These are phyloP conservation scores for Oncorhynchus gorbuscha DNA, from an alignment of 2,113 vertebrate genomes.

Conservation along the genomic window DNA sequence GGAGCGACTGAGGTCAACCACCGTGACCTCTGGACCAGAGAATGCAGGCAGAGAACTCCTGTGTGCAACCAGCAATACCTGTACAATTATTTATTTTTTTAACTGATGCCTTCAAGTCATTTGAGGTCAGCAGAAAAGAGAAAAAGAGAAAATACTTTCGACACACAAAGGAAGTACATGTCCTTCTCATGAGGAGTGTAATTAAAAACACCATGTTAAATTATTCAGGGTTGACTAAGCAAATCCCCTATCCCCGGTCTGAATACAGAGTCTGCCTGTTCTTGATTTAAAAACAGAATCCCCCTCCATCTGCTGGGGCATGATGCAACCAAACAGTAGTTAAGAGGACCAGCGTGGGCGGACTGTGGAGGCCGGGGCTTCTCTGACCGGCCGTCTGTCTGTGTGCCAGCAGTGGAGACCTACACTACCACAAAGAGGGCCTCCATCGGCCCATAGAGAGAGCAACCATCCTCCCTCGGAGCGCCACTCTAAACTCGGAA, in stretches of 20 bases:
- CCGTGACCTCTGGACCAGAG: constrained; percentile 41
- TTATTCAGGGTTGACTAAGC: constrained; percentile 62
- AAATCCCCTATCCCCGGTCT: constrained; percentile 68
- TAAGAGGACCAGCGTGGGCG: neutral
- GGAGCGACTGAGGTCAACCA: constrained; percentile 58
- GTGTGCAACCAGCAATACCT: constrained; percentile 43
- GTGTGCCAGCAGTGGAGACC: constrained; percentile 27
- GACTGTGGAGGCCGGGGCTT: neutral
- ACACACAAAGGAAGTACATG: constrained; percentile 1
- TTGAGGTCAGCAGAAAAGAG: neutral
- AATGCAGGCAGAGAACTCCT: constrained; percentile 17
- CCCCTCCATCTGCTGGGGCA: constrained; percentile 59
- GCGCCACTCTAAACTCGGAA: constrained; percentile 54
- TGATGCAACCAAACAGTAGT: constrained; percentile 16
- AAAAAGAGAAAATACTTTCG: neutral
- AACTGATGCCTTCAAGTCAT: neutral
- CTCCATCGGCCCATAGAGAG: constrained; percentile 49
- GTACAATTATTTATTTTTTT: neutral
- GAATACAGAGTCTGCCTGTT: constrained; percentile 56
- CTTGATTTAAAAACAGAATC: constrained; percentile 60
- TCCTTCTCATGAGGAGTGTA: constrained; percentile 11
- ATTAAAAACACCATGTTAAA: constrained; percentile 58
- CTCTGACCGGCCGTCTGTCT: constrained; percentile 35
- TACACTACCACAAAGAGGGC: constrained; percentile 49
- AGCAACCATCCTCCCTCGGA: constrained; percentile 48